Evolutionary conservation across 2,113 vertebrate species (phyloP).

Genomic region (Orycteropus afer): DNA sequence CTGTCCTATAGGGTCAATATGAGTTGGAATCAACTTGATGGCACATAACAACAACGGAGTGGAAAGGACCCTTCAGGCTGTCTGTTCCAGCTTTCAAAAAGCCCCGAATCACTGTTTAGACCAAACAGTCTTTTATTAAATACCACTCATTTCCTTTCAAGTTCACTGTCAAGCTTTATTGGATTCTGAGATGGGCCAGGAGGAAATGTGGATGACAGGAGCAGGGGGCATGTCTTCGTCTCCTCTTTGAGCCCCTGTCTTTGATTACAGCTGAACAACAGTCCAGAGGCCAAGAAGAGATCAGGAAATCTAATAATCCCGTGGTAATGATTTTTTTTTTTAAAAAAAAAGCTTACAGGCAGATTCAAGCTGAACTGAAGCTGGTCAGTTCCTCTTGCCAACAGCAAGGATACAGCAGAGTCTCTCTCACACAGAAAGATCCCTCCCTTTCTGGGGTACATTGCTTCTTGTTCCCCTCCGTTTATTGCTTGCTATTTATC

Average conservation of each 20-base stretch:
- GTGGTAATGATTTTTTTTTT: not conserved
- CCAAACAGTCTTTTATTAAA: slow-evolving; percentile 53
- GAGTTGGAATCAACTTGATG: not conserved
- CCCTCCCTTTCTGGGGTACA: not conserved
- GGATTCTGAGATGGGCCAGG: slow-evolving; percentile 42
- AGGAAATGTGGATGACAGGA: not conserved
- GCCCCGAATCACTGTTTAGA: slow-evolving; percentile 50
- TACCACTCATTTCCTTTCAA: not conserved
- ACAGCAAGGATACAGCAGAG: not conserved
- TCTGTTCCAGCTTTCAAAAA: not conserved
- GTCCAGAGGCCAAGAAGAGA: not conserved
- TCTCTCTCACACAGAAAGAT: not conserved
- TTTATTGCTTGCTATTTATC: not conserved
- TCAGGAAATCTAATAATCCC: not conserved
- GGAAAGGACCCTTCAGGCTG: not conserved
- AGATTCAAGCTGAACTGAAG: slow-evolving; percentile 4
- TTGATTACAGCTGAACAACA: not conserved
- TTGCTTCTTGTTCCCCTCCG: not conserved
- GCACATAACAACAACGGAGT: not conserved
- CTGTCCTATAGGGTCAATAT: not conserved
- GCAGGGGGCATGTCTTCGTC: not conserved
- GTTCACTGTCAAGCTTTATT: slow-evolving; percentile 60
- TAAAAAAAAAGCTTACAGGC: not conserved
- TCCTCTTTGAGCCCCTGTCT: not conserved
- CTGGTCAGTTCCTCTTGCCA: not conserved